Base-by-base conservation (phyloP, 1,140 invertebrate species). In the Diabrotica undecimpunctata region DNA sequence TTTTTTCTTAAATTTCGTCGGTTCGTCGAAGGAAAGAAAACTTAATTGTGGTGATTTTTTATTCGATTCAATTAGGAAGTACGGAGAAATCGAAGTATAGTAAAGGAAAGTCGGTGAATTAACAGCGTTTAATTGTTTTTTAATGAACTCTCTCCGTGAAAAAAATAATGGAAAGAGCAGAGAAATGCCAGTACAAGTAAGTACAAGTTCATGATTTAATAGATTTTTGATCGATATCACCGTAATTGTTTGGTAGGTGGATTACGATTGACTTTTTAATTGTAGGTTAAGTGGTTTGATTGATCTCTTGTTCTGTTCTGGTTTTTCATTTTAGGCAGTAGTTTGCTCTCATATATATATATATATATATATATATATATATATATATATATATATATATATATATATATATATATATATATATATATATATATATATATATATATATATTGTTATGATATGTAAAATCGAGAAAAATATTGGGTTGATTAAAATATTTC, bases 11-110 rank as follows among this genome's bases (percentile, higher is more conserved):
- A 57, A 57, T 57, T 25, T 37, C 12, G 9, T 13, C 53, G 35
- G 25, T 57, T 37, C 37, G 12, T 57, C 55, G 41, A 46, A 46
- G 41, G 41, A 46, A 57, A 38, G 25, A 57, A 57, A 37, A 57
- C 35, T 57, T 57, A 37, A 57, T 57, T 57, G 55, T 57, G 55
- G 55, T 57, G 55, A 57, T 57, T 57, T 57, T 57, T 57, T 38
- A 57, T 57, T 57, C 55, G 55, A 57, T 57, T 57, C 55, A 57
- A 57, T 57, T 57, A 57, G 55, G 55, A 57, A 57, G 55, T 41
- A 57, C 41, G 41, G 55, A 57, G 55, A 57, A 37, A 57, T 57
- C 55, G 55, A 57, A 57, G 55, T 37, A 57, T n/a, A 37, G 25
- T 57, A 12, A 7, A 37, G 38, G 55, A 37, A n/a, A 38, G 37